Conservation (phyloP, 1,140 invertebrate genomes). For the Drosophila rhopaloa region DNA sequence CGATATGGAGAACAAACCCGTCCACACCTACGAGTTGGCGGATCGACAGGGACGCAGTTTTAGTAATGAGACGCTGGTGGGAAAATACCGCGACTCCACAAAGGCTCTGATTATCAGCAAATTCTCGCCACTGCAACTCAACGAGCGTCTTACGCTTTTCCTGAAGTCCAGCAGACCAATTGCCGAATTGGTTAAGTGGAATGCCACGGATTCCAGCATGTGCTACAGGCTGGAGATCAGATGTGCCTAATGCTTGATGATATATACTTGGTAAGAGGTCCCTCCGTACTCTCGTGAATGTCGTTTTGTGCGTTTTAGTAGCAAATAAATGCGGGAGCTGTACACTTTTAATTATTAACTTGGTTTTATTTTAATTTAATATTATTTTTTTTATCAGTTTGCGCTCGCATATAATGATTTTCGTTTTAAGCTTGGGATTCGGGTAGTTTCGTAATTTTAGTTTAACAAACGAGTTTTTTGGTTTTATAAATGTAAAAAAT, state of each 20-base stretch:
- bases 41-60: constrained; percentile 66
- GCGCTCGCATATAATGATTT: constrained; percentile 40
- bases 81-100: constrained; percentile 70
- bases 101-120: constrained; percentile 77
- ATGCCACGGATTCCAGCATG: constrained; percentile 66
- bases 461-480: constrained; percentile 70
- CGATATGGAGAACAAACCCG: constrained; percentile 63
- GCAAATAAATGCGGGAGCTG: constrained; percentile 63
- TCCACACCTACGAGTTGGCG: constrained; percentile 58
- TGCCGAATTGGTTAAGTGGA: constrained; percentile 76
- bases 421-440: constrained; percentile 57
- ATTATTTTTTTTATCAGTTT: constrained; percentile 59
- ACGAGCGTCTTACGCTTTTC: constrained; percentile 72
- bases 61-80: constrained; percentile 58
- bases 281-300: constrained; percentile 18
- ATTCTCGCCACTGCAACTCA: constrained; percentile 76
- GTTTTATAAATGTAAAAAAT: constrained; percentile 83
- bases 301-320: constrained; percentile 76
- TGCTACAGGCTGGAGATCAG: constrained; percentile 78
- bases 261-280: constrained; percentile 1
- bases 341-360: constrained; percentile 49
- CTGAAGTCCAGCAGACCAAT: constrained; percentile 81
- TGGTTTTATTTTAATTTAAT: constrained; percentile 44
- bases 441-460: constrained; percentile 47
- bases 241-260: constrained; percentile 48